Evolutionary conservation across 1,140 invertebrate genomes (phyloP), one percentile per base, ranked within the genome.

Genomic region (Apis florea): DNA sequence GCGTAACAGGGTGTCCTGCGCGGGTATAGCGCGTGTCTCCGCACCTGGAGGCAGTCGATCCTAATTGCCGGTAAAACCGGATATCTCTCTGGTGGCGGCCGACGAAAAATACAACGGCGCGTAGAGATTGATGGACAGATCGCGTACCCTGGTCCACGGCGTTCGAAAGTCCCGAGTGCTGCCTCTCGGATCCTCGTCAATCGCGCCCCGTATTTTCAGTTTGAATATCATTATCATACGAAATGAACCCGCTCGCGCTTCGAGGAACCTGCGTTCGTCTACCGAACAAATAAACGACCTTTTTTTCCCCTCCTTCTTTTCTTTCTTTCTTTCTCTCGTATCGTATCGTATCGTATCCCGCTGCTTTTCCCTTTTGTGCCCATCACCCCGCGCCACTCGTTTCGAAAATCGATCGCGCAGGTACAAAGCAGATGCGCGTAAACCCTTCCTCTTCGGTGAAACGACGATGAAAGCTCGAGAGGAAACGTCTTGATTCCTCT

Each of bases 401-500:
- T 70, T 47, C 76, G 79, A 83, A 67, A 87, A 85, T 88, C 86
- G 83, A 87, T 82, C 76, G 58, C 17, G 75, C 86, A 87, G 86
- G 86, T 88, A 87, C 67, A 53, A 66, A 68, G 86, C 86, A 85
- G 86, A 88, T 88, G 86, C 85, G 56, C 40, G 67, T 13, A 70
- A 87, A 40, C 31, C 31, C 31, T 40, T 40, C 31, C 79, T 82
- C 67, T 73, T 76, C 79, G 74, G 63, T 0, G 31, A 31, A 31
- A n/a, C 40, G 71, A n/a, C 40, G 71, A 61, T 71, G 67, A 87
- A 78, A 84, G 70, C 63, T 21, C 54, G 56, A 66, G 54, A 86
- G 85, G 72, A 75, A 79, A 86, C 74, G 59, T 88, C 79, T 87
- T 87, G 83, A 88, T 88, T 85, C n/a, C n/a, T n/a, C 85, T 51